These are phyloP conservation scores for Acanthosepion esculentum DNA, from an alignment of 2,888 invertebrate species.

Conservation along the genomic window DNA sequence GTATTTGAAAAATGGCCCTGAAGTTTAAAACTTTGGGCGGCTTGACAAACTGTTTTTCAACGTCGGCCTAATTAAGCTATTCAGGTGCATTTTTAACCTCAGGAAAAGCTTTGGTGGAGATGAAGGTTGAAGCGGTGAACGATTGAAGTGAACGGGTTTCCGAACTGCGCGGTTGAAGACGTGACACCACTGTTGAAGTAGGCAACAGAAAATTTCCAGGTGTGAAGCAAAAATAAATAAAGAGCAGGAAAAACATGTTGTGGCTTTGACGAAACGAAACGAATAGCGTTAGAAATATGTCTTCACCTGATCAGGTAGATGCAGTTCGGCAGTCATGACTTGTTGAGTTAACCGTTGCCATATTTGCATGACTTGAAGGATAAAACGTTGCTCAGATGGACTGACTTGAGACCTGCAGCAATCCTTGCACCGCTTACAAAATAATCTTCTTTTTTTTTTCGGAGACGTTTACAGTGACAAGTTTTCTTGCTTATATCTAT, in stretches of 20 bases:
- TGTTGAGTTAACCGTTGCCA: neutral
- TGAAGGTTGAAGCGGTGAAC: neutral
- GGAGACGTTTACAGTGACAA: too few relatives aligned
- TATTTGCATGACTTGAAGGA: neutral
- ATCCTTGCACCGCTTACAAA: neutral
- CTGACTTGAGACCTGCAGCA: neutral
- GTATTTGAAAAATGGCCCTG: too few relatives aligned
- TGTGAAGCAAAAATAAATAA: neutral
- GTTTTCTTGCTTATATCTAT: too few relatives aligned
- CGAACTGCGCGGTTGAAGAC: neutral
- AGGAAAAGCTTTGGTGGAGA: neutral
- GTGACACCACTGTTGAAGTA: neutral
- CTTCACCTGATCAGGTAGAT: neutral
- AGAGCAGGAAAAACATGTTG: neutral
- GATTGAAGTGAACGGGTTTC: neutral
- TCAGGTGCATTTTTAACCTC: too few relatives aligned
- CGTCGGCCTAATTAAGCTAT: too few relatives aligned
- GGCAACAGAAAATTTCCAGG: neutral
- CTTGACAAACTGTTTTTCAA: too few relatives aligned
- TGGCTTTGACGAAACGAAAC: neutral
- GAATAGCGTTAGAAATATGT: neutral
- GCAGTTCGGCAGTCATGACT: neutral
- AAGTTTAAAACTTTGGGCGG: too few relatives aligned
- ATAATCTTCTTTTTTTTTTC: neutral
- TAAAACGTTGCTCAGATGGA: too few relatives aligned